Percentiles rank a stretch among this genome's conserved stretches.
These are phyloP conservation scores for Coluber constrictor DNA, from an alignment of 2,797 vertebrate genomes.

Conservation along the genomic window DNA sequence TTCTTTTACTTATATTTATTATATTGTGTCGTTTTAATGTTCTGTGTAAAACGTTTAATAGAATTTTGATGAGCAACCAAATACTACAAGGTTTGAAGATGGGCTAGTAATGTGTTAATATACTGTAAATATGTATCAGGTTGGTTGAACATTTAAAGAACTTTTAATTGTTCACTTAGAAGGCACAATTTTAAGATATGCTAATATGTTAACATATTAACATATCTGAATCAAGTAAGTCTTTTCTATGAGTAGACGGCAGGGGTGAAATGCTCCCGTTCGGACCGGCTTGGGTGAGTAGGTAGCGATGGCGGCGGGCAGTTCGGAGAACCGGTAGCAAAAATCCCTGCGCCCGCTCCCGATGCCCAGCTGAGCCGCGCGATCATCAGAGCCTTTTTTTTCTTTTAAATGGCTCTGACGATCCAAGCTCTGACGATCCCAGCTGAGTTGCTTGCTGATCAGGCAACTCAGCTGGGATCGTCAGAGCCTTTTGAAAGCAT, in stretches of 20 bases:
- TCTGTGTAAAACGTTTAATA: neutral
- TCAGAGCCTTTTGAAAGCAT: too few species aligned
- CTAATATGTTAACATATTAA: neutral
- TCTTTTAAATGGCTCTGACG: too few species aligned
- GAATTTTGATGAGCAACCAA: neutral
- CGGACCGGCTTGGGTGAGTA: too few species aligned
- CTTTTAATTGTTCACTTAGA: slow-evolving; percentile 24
- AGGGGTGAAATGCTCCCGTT: too few species aligned
- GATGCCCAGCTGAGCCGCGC: too few species aligned
- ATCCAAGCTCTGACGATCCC: too few species aligned
- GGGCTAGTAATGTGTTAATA: neutral
- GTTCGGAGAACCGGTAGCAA: too few species aligned
- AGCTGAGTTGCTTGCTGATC: too few species aligned
- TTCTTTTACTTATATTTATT: neutral
- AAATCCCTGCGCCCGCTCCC: too few species aligned
- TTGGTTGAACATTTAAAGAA: slow-evolving; percentile 13
- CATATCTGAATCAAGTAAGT: neutral
- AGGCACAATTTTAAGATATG: neutral
- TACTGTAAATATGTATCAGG: neutral
- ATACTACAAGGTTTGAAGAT: neutral
- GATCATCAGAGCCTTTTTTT: too few species aligned
- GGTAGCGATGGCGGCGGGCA: too few species aligned
- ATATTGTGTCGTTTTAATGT: neutral
- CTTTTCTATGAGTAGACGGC: neutral
- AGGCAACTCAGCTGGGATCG: too few species aligned